A percentile compares a stretch with the other conserved stretches of the same genome.
Evolutionary conservation across 2,888 invertebrate species (phyloP).

Genomic region (Caenorhabditis macrosperma): DNA sequence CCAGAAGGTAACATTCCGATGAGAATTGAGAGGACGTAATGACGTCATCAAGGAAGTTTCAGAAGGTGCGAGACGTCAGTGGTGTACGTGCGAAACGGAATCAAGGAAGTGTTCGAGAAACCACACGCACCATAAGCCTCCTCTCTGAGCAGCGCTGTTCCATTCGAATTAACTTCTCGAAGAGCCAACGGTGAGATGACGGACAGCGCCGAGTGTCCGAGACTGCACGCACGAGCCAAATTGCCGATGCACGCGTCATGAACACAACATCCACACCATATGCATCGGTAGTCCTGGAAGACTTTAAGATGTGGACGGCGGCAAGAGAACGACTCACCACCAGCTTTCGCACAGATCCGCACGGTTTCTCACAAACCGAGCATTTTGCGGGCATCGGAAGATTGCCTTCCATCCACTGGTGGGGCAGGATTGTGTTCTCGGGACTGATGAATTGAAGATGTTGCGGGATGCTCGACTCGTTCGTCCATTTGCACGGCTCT

Average conservation of each 20-base stretch:
- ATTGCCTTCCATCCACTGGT: conserved; percentile 98
- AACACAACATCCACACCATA: conserved; percentile 93
- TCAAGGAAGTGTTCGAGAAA: too few species aligned
- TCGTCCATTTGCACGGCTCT: conserved; percentile 98
- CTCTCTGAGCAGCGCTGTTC: conserved; percentile 51
- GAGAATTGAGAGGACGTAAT: too few species aligned
- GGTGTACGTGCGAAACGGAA: too few species aligned
- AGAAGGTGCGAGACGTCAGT: too few species aligned
- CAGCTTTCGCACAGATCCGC: conserved; percentile 88
- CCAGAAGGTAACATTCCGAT: too few species aligned
- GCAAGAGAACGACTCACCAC: conserved; percentile 18
- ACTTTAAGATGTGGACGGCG: too few species aligned
- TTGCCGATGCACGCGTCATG: conserved; percentile 55
- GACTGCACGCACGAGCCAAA: conserved; percentile 87
- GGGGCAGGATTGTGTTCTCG: conserved; percentile 87
- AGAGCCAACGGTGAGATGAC: conserved; percentile 95
- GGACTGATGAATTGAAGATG: conserved; percentile 70
- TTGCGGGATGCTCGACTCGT: conserved; percentile 88
- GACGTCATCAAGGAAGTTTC: too few species aligned
- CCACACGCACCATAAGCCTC: conserved; percentile 65
- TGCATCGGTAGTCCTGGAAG: conserved; percentile 94
- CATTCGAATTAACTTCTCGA: conserved; percentile 54
- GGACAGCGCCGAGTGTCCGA: conserved; percentile 91
- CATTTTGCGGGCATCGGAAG: conserved; percentile 95
- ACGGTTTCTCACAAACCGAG: conserved; percentile 93